Evolutionary conservation across 2,888 invertebrate genomes (phyloP).

Genomic region (Xestia rhomboidea): DNA sequence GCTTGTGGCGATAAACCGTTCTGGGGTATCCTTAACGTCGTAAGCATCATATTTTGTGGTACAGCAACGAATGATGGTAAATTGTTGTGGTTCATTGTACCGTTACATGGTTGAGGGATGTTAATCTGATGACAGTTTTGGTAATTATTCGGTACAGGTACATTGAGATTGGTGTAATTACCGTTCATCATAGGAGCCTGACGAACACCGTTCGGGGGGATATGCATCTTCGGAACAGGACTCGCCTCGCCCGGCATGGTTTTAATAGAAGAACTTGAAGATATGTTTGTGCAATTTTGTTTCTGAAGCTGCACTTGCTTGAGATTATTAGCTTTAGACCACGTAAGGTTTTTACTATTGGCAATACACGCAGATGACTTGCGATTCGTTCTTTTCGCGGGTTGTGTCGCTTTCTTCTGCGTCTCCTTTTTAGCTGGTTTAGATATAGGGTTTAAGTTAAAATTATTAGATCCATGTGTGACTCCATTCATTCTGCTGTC

Average conservation of each 20-base stretch:
- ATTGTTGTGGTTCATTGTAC: constrained; percentile 83
- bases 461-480: constrained; percentile 87
- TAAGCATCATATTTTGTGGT: constrained; percentile 90
- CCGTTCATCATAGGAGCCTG: constrained; percentile 86
- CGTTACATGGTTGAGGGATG: constrained; percentile 84
- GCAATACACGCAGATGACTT: constrained; percentile 88
- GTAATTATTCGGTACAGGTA: constrained; percentile 84
- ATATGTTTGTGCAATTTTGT: constrained; percentile 83
- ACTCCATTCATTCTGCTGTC: constrained; percentile 88
- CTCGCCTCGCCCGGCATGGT: constrained; percentile 78
- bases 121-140: constrained; percentile 87
- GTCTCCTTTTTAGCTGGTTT: constrained; percentile 83
- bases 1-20: constrained; percentile 84
- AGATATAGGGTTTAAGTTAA: constrained; percentile 79
- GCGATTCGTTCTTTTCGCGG: constrained; percentile 83
- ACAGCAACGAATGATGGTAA: constrained; percentile 87
- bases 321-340: constrained; percentile 88
- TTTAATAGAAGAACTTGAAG: constrained; percentile 71
- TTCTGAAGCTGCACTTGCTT: constrained; percentile 87
- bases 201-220: constrained; percentile 85
- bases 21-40: constrained; percentile 90
- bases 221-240: constrained; percentile 85
- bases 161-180: constrained; percentile 81
- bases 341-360: constrained; percentile 87
- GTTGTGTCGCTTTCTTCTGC: constrained; percentile 75